Evolutionary conservation across 2,888 invertebrate genomes (phyloP), one percentile per base, ranked within the genome.

Genomic region (Pantelozetes paolii): DNA sequence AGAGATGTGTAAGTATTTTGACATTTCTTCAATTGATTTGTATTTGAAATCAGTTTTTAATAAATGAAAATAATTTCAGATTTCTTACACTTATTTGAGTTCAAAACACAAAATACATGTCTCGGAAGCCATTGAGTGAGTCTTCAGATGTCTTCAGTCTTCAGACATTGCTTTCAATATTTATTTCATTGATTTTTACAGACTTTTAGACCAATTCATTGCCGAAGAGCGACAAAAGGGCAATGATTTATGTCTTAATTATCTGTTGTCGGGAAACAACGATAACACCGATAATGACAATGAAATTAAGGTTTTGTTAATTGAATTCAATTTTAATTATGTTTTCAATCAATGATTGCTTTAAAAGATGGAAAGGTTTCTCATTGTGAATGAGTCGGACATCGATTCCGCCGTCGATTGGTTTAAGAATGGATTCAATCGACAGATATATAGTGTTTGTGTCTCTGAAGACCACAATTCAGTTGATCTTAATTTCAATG

Each of bases 401-500:
- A 20, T 70, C 1, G 36, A 32, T 32, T 36, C 36, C 18, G 36
- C 20, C 32, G 36, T 1, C 11, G 20, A 32, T 32, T 64, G 64
- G 64, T 64, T 36, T 36, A 11, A 18, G 3, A 64, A 64, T 64
- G 64, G 64, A 2, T 64, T 64, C 64, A 64, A 32, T 64, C 15
- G 36, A 64, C 64, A 64, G 11, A 36, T 64, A 15, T 64, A 64
- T 36, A 30, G 32, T 20, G 64, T 64, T n/a, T 6, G 36, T 36
- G 6, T 64, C 26, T 13, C 9, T 20, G 28, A 32, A 64, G 32
- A 32, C 28, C 32, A 36, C 64, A 20, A 36, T 36, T n/a, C 30
- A 64, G 13, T 64, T 64, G 64, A 64, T n/a, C 64, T 64, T 5
- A 64, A 64, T 64, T 64, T 64, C 30, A 20, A 64, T 36, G 64